These are phyloP conservation scores for Poeciliopsis presidionis DNA, from an alignment of 2,797 vertebrate genomes.

Conservation along the genomic window DNA sequence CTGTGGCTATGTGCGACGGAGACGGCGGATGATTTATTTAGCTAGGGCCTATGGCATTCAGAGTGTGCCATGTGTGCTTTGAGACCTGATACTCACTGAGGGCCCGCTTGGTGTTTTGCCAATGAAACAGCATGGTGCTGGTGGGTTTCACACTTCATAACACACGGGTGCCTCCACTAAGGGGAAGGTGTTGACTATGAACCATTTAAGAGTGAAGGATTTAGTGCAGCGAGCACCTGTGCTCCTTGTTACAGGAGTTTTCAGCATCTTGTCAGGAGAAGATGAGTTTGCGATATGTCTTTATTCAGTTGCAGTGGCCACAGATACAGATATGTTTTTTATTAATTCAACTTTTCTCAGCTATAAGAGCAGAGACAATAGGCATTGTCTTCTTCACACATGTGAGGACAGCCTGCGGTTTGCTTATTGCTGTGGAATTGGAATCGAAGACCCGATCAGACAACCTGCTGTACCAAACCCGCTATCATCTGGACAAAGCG, in stretches of 20 bases:
- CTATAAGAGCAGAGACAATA: neutral
- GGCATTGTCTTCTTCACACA: neutral
- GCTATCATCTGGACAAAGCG: neutral
- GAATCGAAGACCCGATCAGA: neutral
- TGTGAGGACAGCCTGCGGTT: neutral
- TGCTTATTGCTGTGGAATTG: neutral
- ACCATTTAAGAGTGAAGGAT: conserved; percentile 44
- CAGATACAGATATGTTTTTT: neutral
- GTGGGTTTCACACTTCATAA: conserved; percentile 66
- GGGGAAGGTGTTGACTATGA: conserved; percentile 57
- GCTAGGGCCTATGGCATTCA: conserved; percentile 43
- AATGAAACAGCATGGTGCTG: conserved; percentile 60
- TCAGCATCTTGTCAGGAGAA: conserved; percentile 4
- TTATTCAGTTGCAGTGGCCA: neutral
- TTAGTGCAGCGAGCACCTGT: conserved; percentile 36
- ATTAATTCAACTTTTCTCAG: neutral
- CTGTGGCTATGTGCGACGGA: conserved; percentile 47
- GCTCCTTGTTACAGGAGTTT: conserved; percentile 13
- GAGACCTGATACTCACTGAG: conserved; percentile 71
- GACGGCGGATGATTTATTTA: conserved; percentile 73
- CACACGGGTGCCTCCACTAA: conserved; percentile 49
- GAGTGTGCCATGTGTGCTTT: conserved; percentile 65
- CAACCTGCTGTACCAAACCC: neutral
- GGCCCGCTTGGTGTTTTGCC: conserved; percentile 60
- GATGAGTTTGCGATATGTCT: conserved; percentile 14